Evolutionary conservation across 1,140 invertebrate genomes (phyloP), one percentile per base, ranked within the genome.

Genomic region (Drosophila kepulauana): DNA sequence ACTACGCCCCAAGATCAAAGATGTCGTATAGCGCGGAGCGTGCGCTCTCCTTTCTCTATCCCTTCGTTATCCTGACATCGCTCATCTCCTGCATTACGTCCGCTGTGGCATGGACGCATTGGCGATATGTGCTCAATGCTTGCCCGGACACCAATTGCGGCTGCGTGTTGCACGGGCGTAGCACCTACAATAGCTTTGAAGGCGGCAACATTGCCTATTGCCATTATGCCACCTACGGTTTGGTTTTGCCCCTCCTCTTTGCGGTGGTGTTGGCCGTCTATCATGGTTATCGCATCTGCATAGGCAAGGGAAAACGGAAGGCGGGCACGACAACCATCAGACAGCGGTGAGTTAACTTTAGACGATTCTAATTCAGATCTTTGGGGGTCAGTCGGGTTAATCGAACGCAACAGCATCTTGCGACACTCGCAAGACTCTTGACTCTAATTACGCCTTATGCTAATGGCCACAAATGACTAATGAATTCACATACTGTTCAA

Each of bases 271-370:
- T 96, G 85, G 94, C 93, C 3, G 75, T 94, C 28, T 96, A 95
- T 81, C 95, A 96, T 78, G 94, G 95, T 65, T 95, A 95, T 75
- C 94, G 95, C 82, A 94, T 94, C 49, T 96, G 94, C 80, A 94
- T 96, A 25, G 93, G 94, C 67, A 94, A 91, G 74, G 94, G 58
- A 75, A 93, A 91, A 92, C 94, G 92, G 91, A 94, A 87, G 90
- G 92, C 81, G 87, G 94, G 74, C 92, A 93, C 93, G 7, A 93
- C 93, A 54, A 91, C 93, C 28, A 93, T 94, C 61, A 91, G 93
- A 74, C 94, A 94, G 92, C 94, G 94, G 94, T 94, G 86, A 93
- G 93, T 25, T 25, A 4, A 25, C 20, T 92, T 11, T 25, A 41
- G 38, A 51, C 57, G 38, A 49, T 64, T 80, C 64, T 72, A 69